phyloP scores from a whole-genome alignment of 2,113 vertebrate genomes.

The Octodon degus region DNA sequence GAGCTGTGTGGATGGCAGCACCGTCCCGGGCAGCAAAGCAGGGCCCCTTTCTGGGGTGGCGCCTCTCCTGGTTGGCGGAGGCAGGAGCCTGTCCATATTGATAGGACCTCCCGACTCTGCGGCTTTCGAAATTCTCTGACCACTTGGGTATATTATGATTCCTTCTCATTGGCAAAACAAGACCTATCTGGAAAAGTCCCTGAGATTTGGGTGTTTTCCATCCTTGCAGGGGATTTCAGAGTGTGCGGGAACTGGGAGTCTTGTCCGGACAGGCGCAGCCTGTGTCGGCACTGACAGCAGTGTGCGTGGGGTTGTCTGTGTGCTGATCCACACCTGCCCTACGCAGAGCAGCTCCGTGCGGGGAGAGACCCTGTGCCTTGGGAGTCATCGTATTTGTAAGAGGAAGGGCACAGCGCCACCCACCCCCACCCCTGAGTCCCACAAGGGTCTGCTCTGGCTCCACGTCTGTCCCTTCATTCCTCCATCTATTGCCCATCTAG shows the following conservation, averaged over 20 bases:
- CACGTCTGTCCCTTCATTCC: background rate
- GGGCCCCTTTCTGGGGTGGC: background rate
- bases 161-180: constrained; percentile 18
- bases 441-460: background rate
- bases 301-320: background rate
- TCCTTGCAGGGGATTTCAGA: constrained; percentile 51
- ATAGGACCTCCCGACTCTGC: fast-evolving
- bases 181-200: constrained; percentile 59
- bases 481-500: no score
- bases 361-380: no score
- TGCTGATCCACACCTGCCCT: fast-evolving
- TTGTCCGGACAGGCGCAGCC: fast-evolving
- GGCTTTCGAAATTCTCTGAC: background rate
- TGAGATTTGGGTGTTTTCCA: constrained; percentile 68
- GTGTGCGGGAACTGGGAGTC: background rate
- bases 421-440: fast-evolving
- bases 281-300: background rate
- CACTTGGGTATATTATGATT: background rate
- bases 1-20: background rate
- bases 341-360: fast-evolving
- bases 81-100: fast-evolving
- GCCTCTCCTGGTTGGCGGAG: background rate
- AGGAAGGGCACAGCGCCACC: background rate
- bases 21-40: fast-evolving
- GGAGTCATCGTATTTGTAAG: background rate